Percentiles rank a stretch among this genome's conserved stretches.
phyloP scores from a whole-genome alignment of 2,797 vertebrate species.

The Microctenopoma steveboyesi region DNA sequence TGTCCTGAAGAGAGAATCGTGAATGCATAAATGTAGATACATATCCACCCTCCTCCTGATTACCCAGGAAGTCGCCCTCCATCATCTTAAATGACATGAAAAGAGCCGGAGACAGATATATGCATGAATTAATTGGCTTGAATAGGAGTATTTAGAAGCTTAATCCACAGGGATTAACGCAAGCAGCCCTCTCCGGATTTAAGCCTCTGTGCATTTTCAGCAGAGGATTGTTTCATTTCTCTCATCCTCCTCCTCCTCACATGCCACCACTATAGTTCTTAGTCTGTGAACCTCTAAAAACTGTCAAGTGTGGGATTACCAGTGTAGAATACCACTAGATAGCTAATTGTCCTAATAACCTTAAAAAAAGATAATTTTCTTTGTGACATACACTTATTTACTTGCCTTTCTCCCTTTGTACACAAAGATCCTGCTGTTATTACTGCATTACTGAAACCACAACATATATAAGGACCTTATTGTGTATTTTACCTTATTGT shows the following conservation, averaged over 20 bases:
- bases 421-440: slow-evolving; percentile 2
- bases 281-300: slow-evolving; percentile 74
- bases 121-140: slow-evolving; percentile 87
- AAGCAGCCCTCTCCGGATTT: slow-evolving; percentile 78
- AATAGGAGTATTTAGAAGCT: slow-evolving; percentile 84
- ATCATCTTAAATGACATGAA: slow-evolving; percentile 80
- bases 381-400: slow-evolving; percentile 26
- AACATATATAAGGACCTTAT: not conserved
- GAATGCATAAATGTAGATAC: slow-evolving; percentile 81
- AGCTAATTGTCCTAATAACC: slow-evolving; percentile 66
- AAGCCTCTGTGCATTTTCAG: slow-evolving; percentile 76
- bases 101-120: slow-evolving; percentile 80
- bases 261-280: slow-evolving; percentile 72
- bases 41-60: slow-evolving; percentile 70
- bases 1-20: slow-evolving; percentile 64
- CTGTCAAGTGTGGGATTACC: slow-evolving; percentile 76
- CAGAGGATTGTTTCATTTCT: slow-evolving; percentile 78
- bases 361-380: slow-evolving; percentile 43
- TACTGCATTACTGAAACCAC: slow-evolving; percentile 30
- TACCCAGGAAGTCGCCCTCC: slow-evolving; percentile 79
- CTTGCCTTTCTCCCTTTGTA: slow-evolving; percentile 13
- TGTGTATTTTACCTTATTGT: slow-evolving; percentile 6
- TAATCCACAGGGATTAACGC: slow-evolving; percentile 83
- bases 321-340: slow-evolving; percentile 62
- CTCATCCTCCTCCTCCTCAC: slow-evolving; percentile 65